Percentiles rank a stretch among this genome's conserved stretches.
Conservation (phyloP, 1,140 invertebrate genomes). For the Drosophila paulistorum region DNA sequence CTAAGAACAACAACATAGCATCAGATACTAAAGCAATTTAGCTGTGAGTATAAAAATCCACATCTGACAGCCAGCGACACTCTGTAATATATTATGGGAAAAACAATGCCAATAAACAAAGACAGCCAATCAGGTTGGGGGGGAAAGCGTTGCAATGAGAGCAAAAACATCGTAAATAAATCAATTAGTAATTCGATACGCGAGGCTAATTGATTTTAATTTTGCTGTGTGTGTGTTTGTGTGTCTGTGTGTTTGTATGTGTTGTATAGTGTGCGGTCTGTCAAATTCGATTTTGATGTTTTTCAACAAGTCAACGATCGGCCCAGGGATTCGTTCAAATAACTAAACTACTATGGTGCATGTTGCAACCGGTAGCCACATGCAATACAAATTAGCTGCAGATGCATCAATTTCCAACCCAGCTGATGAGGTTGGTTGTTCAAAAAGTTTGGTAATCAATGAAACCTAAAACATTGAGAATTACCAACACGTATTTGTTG, state of each 20-base stretch:
- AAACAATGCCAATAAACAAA: slow-evolving; percentile 27
- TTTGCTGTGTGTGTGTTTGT: not conserved
- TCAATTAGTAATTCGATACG: slow-evolving; percentile 67
- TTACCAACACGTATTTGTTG: not conserved
- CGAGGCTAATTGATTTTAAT: slow-evolving; percentile 68
- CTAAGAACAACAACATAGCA: not conserved
- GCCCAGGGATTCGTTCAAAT: slow-evolving; percentile 34
- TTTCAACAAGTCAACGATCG: slow-evolving; percentile 2
- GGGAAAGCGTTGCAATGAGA: not conserved
- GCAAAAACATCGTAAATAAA: slow-evolving; percentile 56
- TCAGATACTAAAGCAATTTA: too few species aligned
- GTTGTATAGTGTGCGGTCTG: slow-evolving; percentile 35
- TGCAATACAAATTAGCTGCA: slow-evolving; percentile 63
- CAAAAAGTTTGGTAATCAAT: slow-evolving; percentile 10
- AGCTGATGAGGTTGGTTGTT: slow-evolving; percentile 20
- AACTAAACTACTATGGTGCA: slow-evolving; percentile 47
- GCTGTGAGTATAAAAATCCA: too few species aligned
- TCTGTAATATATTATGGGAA: slow-evolving; percentile 36
- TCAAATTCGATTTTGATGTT: slow-evolving; percentile 55
- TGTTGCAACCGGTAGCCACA: slow-evolving; percentile 26
- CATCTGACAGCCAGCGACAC: too few species aligned
- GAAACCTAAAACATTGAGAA: not conserved
- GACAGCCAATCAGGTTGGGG: not conserved
- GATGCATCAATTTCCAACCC: slow-evolving; percentile 46
- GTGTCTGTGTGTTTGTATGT: not conserved